Conservation (phyloP, 2,888 invertebrate genomes). For the Hololepta plana region DNA sequence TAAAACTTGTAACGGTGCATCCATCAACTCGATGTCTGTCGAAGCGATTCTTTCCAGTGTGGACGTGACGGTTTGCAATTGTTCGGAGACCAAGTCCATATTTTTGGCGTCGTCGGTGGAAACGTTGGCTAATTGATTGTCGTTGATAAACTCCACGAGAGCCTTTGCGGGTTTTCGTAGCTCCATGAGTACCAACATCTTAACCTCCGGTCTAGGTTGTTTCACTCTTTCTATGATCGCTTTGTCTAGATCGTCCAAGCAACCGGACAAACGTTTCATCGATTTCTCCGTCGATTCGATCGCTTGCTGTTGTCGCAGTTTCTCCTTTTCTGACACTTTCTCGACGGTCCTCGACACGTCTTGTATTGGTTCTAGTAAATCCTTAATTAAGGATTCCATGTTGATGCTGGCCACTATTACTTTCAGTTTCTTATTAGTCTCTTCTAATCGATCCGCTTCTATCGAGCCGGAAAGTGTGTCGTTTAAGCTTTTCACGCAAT, state of each 20-base stretch:
- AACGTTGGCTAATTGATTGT: slow-evolving; percentile 9
- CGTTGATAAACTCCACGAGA: slow-evolving; percentile 13
- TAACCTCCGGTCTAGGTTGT: slow-evolving; percentile 9
- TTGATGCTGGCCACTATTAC: slow-evolving; percentile 20
- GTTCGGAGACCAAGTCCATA: no score
- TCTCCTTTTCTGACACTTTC: slow-evolving; percentile 16
- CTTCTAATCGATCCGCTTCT: slow-evolving; percentile 10
- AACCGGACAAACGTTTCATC: slow-evolving; percentile 8
- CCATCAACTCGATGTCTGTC: slow-evolving; percentile 13
- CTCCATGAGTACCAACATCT: slow-evolving; percentile 15
- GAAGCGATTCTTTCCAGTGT: no score
- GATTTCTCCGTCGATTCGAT: slow-evolving; percentile 6
- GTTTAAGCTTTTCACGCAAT: slow-evolving; percentile 18
- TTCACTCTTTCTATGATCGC: slow-evolving; percentile 11
- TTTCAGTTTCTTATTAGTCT: slow-evolving; percentile 10
- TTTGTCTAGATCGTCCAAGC: slow-evolving; percentile 13
- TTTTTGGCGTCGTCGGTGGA: slow-evolving; percentile 13
- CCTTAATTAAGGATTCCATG: slow-evolving; percentile 24
- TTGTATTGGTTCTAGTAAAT: slow-evolving; percentile 24
- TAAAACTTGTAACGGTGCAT: slow-evolving; percentile 14
- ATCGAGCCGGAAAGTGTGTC: no score
- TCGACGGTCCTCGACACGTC: slow-evolving; percentile 19
- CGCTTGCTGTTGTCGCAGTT: slow-evolving; percentile 6
- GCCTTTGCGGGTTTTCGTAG: slow-evolving; percentile 18
- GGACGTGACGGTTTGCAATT: no score